Evolutionary conservation across 1,140 invertebrate species (phyloP).

Genomic region (Cotesia glomerata): DNA sequence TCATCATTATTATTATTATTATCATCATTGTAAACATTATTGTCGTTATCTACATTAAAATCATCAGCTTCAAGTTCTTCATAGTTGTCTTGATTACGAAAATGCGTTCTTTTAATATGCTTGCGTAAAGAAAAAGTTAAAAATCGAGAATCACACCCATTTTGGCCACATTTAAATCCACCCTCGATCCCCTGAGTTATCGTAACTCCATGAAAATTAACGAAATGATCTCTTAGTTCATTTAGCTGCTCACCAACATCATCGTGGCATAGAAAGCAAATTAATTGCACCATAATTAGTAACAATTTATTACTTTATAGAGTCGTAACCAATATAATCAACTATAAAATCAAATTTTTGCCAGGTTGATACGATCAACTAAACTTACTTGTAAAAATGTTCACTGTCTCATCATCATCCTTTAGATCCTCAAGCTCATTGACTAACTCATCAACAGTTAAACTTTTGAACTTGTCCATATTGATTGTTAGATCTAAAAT

Average conservation of each 20-base stretch:
- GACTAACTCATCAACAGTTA: no score
- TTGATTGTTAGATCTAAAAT: no score
- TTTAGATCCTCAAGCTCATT: not conserved
- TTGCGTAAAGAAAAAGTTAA: not conserved
- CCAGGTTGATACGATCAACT: not conserved
- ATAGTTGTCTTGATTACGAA: not conserved
- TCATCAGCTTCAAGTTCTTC: not conserved
- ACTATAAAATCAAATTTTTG: not conserved
- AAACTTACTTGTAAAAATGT: not conserved
- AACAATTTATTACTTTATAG: not conserved
- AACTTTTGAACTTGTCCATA: no score
- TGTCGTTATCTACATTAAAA: not conserved
- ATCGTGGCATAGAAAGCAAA: slow-evolving; percentile 10
- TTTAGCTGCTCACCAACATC: not conserved
- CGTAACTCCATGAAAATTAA: slow-evolving; percentile 10
- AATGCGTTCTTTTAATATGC: not conserved
- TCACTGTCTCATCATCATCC: not conserved
- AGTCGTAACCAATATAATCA: not conserved
- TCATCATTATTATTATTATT: not conserved
- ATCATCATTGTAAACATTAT: slow-evolving; percentile 1
- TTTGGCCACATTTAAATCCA: slow-evolving; percentile 16
- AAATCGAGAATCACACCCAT: not conserved
- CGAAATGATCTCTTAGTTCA: slow-evolving; percentile 3
- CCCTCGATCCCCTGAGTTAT: slow-evolving; percentile 6
- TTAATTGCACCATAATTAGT: slow-evolving; percentile 5